Evolutionary conservation across 2,797 vertebrate species (phyloP).

Genomic region (Semaprochilodus insignis): DNA sequence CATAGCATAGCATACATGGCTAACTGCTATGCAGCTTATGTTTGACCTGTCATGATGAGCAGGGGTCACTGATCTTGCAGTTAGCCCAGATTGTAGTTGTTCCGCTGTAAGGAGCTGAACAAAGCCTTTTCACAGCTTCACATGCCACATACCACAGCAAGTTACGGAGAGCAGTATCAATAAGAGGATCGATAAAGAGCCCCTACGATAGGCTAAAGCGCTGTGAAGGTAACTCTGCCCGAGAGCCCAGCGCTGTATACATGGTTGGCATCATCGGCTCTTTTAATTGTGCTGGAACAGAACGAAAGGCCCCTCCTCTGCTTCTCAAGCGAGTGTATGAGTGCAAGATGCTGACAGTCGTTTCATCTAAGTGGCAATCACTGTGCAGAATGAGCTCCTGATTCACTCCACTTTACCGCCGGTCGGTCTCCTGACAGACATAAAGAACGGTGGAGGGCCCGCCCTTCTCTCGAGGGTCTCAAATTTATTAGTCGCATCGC

Average conservation of each 20-base stretch:
- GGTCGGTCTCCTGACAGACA: constrained; percentile 76
- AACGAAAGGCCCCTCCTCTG: background rate
- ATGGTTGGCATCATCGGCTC: background rate
- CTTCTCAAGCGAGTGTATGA: background rate
- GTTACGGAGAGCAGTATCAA: no score
- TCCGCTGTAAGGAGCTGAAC: no score
- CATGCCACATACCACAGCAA: no score
- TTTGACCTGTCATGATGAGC: no score
- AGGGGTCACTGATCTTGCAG: no score
- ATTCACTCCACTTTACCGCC: constrained; percentile 75
- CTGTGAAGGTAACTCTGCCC: background rate
- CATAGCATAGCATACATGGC: no score
- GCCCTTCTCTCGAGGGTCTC: constrained; percentile 75
- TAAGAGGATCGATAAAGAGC: no score
- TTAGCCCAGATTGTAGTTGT: no score
- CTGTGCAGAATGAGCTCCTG: constrained; percentile 71
- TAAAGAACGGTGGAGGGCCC: constrained; percentile 76
- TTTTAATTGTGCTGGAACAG: constrained; percentile 38
- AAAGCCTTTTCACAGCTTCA: no score
- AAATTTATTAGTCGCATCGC: constrained; percentile 82
- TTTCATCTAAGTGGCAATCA: constrained; percentile 70
- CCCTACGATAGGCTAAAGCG: background rate
- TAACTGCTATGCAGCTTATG: no score
- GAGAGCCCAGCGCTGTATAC: background rate
- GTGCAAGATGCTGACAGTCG: constrained; percentile 65